A percentile compares a stretch with the other conserved stretches of the same genome.
Evolutionary conservation across 2,888 invertebrate species (phyloP).

Genomic region (Xanthorhoe designata): DNA sequence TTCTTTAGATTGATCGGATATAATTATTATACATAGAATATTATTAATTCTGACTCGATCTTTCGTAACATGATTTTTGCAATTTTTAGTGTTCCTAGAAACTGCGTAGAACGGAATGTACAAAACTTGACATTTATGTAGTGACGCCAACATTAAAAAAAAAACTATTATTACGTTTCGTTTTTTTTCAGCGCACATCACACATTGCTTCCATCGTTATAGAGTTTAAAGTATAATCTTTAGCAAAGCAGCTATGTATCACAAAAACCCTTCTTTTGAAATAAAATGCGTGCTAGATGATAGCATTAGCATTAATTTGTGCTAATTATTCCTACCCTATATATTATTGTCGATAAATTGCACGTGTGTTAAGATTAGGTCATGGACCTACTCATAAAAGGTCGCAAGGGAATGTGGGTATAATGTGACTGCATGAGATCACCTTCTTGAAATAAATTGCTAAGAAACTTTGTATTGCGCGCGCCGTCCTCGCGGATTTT

Average conservation of each 20-base stretch:
- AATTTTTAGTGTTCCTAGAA: background rate
- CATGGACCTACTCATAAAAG: background rate
- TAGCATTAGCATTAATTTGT: constrained; percentile 5
- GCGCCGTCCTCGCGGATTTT: no score
- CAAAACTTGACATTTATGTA: background rate
- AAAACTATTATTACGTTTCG: constrained; percentile 3
- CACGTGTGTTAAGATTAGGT: background rate
- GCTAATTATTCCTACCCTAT: constrained; percentile 5
- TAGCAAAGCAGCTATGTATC: no score
- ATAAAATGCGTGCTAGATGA: background rate
- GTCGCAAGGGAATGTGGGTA: background rate
- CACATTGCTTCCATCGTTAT: background rate
- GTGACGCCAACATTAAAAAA: constrained; percentile 1
- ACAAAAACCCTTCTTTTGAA: no score
- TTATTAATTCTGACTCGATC: no score
- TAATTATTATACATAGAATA: no score
- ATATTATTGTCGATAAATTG: background rate
- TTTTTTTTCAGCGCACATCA: background rate
- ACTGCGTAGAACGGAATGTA: constrained; percentile 6
- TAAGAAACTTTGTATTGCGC: no score
- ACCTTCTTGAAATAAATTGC: background rate
- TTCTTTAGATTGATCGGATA: no score
- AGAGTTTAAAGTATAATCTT: no score
- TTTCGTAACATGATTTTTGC: background rate
- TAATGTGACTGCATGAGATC: background rate